Evolutionary conservation across 2,113 vertebrate species (phyloP), one percentile per base, ranked within the genome.

Genomic region (Neoarius graeffei): DNA sequence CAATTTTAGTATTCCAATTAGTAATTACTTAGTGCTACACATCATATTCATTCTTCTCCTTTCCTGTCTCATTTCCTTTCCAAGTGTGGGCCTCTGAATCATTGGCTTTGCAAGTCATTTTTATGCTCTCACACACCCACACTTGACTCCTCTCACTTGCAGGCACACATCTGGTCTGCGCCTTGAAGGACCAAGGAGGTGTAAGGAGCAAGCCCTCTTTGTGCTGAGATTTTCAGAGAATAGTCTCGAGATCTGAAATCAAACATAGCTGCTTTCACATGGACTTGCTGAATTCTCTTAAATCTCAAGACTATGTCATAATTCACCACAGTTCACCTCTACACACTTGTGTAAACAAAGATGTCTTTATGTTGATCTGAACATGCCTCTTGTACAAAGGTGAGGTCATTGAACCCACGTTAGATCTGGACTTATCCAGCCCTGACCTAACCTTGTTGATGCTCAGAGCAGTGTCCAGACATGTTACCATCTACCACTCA

Each of bases 341-440:
- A 57, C 76, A 81, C 85, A 88, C 59, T 60, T 88, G 87, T 59
- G 73, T 80, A 80, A 84, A 84, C 87, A 88, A 80, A 80, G 50
- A n/a, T 59, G 42, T 20, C 48, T 52, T 48, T 59, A 87, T 25
- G 87, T 81, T 64, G 69, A 56, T 88, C 74, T 88, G 52, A 57
- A 69, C n/a, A 30, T 56, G 35, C 7, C 10, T 20, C 3, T 57
- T 30, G 20, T 35, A 73, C 27, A 67, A 85, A 84, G 50, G 4
- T 50, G 27, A n/a, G 85, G 76, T 81, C 73, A 81, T 7, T 60
- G 56, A 76, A 30, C 27, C 76, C 57, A 8, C 9, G 11, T 67
- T 56, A 25, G 11, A 52, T n/a, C 60, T 52, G 50, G 42, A 66
- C 52, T 81, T 30, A 25, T 27, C 71, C 8, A 42, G 19, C 1